Conservation (phyloP, 2,797 vertebrate species). For the Varecia variegata region DNA sequence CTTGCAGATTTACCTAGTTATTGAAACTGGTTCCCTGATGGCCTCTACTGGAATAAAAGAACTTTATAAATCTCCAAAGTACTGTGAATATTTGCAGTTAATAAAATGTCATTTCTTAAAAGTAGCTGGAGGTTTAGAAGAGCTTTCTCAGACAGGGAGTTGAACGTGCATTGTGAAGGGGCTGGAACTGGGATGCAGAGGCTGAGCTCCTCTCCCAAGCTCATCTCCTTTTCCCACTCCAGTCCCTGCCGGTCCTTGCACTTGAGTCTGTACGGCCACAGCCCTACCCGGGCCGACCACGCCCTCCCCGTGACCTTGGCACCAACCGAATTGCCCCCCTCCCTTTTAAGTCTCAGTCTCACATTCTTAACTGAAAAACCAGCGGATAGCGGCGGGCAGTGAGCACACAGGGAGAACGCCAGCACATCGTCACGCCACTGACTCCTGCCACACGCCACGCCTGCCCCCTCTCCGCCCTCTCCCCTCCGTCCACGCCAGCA, state of each 20-base stretch:
- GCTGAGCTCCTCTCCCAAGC: background rate
- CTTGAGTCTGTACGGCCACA: accelerated
- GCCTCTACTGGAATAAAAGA: background rate
- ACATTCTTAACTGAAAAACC: background rate
- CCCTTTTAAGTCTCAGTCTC: background rate
- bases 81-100: background rate
- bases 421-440: accelerated
- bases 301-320: background rate
- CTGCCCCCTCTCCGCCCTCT: too few relatives aligned
- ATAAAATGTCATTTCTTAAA: background rate
- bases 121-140: background rate
- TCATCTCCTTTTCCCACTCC: background rate
- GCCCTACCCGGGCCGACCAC: background rate
- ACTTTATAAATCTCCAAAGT: background rate
- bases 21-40: background rate
- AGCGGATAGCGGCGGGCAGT: background rate
- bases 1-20: background rate
- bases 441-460: accelerated
- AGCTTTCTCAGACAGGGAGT: background rate
- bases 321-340: background rate
- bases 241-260: background rate
- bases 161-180: background rate
- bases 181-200: background rate
- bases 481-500: background rate
- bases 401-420: background rate